Evolutionary conservation across 2,888 invertebrate species (phyloP).

Genomic region (Melanostoma mellinum): DNA sequence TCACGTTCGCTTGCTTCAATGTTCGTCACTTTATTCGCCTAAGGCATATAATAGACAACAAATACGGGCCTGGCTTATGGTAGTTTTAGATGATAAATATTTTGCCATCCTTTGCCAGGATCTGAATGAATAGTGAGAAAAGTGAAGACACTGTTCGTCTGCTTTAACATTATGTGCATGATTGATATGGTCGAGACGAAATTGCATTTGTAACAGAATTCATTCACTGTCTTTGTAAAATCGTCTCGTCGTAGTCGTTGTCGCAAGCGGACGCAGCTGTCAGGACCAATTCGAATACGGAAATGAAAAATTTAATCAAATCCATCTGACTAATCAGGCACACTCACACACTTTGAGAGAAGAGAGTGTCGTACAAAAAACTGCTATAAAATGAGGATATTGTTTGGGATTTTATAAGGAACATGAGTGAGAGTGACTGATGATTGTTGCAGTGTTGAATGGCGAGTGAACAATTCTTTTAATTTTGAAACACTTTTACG

Average conservation of each 20-base stretch:
- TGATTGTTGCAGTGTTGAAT: conserved; percentile 63
- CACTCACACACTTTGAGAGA: conserved; percentile 24
- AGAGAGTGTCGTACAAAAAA: background rate
- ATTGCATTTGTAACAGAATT: conserved; percentile 71
- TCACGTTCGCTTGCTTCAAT: too few species aligned
- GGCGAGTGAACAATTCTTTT: conserved; percentile 53
- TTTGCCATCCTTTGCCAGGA: conserved; percentile 47
- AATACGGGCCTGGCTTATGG: conserved; percentile 11
- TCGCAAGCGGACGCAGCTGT: conserved; percentile 61
- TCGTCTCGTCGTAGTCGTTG: background rate
- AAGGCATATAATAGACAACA: background rate
- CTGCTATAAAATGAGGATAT: conserved; percentile 10
- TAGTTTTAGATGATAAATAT: conserved; percentile 25
- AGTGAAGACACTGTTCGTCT: conserved; percentile 57
- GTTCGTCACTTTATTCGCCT: too few species aligned
- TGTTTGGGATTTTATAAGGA: conserved; percentile 36
- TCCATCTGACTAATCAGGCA: conserved; percentile 73
- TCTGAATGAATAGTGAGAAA: conserved; percentile 39
- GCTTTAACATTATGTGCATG: conserved; percentile 69
- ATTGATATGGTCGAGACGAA: conserved; percentile 72
- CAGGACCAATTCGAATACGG: conserved; percentile 63
- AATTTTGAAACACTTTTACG: conserved; percentile 75
- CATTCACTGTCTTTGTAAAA: conserved; percentile 37
- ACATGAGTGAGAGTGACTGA: conserved; percentile 55
- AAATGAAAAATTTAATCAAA: conserved; percentile 74